Percentiles rank a stretch among this genome's conserved stretches.
Evolutionary conservation across 2,113 vertebrate genomes (phyloP).

Genomic region (Sterna hirundo): DNA sequence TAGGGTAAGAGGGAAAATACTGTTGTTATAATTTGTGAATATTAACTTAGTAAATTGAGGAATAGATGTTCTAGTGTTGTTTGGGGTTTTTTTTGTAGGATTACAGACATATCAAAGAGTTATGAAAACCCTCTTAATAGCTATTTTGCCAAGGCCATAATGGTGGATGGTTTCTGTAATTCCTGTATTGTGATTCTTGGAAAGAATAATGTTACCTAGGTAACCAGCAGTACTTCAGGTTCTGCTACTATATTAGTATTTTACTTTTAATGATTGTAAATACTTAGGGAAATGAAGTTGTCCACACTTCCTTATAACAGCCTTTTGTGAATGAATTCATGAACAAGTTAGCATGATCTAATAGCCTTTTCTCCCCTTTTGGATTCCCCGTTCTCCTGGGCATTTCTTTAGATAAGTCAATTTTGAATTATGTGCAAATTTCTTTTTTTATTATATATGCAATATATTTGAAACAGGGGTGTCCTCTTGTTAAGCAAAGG

Average conservation of each 20-base stretch:
- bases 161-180: neutral
- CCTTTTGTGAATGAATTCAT: neutral
- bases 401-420: neutral
- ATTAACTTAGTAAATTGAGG: neutral
- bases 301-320: neutral
- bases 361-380: fast-evolving
- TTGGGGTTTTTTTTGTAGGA: neutral
- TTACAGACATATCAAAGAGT: neutral
- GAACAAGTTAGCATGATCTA: neutral
- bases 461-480: neutral
- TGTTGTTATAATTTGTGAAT: neutral
- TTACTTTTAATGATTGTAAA: neutral
- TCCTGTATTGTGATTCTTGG: neutral
- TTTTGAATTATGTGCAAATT: neutral
- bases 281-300: neutral
- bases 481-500: neutral
- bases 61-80: neutral
- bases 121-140: neutral
- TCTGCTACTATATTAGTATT: neutral
- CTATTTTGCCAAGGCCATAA: neutral
- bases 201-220: neutral
- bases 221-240: neutral
- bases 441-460: neutral
- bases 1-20: neutral
- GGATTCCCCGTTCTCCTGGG: neutral